phyloP scores from a whole-genome alignment of 2,888 invertebrate genomes.

The Lamproptera curius region DNA sequence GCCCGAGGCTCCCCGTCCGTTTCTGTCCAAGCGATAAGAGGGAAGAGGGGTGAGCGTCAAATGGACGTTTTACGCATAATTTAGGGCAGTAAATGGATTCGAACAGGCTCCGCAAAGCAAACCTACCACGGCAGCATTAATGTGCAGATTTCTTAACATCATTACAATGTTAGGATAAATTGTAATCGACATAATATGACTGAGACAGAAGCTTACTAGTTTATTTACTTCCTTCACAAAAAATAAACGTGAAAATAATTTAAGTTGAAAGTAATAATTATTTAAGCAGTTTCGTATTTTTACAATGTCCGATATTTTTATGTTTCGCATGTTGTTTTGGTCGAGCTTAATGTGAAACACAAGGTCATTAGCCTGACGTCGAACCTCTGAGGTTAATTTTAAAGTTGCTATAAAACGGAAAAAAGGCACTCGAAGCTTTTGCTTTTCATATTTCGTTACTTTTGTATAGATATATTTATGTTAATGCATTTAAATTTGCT shows the following conservation, averaged over 20 bases:
- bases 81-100: constrained; percentile 79
- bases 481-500: no score
- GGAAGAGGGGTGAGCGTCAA: constrained; percentile 76
- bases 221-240: no score
- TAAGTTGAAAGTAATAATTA: no score
- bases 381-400: neutral
- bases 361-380: neutral
- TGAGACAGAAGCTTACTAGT: no score
- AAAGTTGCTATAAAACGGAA: neutral
- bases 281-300: neutral
- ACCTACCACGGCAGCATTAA: constrained; percentile 53
- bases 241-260: no score
- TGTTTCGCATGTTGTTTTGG: constrained; percentile 14
- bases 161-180: neutral
- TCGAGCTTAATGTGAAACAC: constrained; percentile 2
- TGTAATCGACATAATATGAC: no score
- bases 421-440: constrained; percentile 25
- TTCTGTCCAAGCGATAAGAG: constrained; percentile 78
- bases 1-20: constrained; percentile 67
- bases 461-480: no score
- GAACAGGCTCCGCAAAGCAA: constrained; percentile 71
- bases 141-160: constrained; percentile 27
- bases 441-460: no score
- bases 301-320: no score
- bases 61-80: constrained; percentile 80